phyloP scores from a whole-genome alignment of 2,888 invertebrate species.

The Dynastes maya region DNA sequence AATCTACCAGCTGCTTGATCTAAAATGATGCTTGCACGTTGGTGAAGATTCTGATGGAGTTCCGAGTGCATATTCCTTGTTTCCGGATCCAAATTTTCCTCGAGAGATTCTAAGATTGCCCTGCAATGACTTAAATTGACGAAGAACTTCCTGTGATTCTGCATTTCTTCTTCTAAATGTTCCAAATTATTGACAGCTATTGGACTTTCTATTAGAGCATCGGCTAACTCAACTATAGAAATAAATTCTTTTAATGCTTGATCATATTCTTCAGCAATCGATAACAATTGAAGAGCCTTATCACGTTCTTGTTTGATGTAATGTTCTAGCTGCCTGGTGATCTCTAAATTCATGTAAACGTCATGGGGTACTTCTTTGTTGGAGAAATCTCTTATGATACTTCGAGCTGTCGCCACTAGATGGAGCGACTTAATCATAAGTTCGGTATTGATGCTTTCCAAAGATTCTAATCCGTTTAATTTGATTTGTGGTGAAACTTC shows the following conservation, averaged over 20 bases:
- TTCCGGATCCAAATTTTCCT: constrained; percentile 87
- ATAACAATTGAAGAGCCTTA: constrained; percentile 81
- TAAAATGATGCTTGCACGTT: constrained; percentile 82
- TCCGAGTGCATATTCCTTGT: constrained; percentile 82
- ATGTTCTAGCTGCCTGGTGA: constrained; percentile 80
- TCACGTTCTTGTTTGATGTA: constrained; percentile 82
- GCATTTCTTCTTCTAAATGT: constrained; percentile 91
- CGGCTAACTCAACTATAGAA: constrained; percentile 89
- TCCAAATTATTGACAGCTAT: constrained; percentile 83
- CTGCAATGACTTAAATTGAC: constrained; percentile 90
- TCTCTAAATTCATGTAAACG: constrained; percentile 78
- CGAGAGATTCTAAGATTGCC: constrained; percentile 88
- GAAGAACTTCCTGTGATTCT: constrained; percentile 91
- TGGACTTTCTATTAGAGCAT: constrained; percentile 84
- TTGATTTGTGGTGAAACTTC: constrained; percentile 80
- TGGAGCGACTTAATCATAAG: constrained; percentile 76
- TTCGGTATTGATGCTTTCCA: constrained; percentile 79
- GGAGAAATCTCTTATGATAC: constrained; percentile 80
- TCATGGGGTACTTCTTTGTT: constrained; percentile 80
- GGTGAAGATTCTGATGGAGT: constrained; percentile 84
- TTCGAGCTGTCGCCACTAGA: constrained; percentile 77
- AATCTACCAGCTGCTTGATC: constrained; percentile 87
- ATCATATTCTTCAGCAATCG: constrained; percentile 89
- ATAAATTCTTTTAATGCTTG: constrained; percentile 90
- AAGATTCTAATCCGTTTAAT: constrained; percentile 79